phyloP scores from a whole-genome alignment of 2,888 invertebrate species.

The Mesoligia furuncula region DNA sequence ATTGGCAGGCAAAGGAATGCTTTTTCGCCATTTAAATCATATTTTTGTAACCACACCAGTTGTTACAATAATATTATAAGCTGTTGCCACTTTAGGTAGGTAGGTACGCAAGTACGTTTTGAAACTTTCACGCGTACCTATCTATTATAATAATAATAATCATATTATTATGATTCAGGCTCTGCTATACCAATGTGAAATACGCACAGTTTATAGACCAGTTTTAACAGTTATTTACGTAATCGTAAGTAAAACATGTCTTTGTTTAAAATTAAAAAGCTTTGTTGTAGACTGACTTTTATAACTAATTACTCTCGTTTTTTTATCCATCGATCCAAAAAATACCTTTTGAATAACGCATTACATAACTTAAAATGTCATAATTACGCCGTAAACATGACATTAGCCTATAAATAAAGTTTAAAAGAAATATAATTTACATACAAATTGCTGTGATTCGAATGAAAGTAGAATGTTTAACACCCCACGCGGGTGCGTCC shows the following conservation, averaged over 20 bases:
- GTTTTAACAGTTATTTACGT: neutral
- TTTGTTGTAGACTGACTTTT: neutral
- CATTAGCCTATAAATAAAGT: constrained; percentile 66
- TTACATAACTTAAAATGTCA: constrained; percentile 40
- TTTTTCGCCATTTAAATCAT: neutral
- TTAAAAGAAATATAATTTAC: constrained; percentile 55
- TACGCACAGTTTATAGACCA: neutral
- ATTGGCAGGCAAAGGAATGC: neutral
- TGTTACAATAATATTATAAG: neutral
- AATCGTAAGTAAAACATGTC: neutral
- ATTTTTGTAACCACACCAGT: neutral
- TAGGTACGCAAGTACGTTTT: neutral
- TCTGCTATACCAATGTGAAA: neutral
- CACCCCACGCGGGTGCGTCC: constrained; percentile 73
- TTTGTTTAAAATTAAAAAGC: neutral
- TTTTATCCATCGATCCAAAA: neutral
- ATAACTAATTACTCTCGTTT: neutral
- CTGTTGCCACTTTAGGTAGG: neutral
- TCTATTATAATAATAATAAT: too few relatives aligned
- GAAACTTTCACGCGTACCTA: constrained; percentile 23
- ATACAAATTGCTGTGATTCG: constrained; percentile 53
- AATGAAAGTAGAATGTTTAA: constrained; percentile 79
- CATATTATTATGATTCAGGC: constrained; percentile 9
- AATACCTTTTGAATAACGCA: constrained; percentile 3
- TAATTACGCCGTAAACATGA: constrained; percentile 46